Evolutionary conservation across 2,888 invertebrate genomes (phyloP), one percentile per base, ranked within the genome.

Genomic region (Heliothis peltigera): DNA sequence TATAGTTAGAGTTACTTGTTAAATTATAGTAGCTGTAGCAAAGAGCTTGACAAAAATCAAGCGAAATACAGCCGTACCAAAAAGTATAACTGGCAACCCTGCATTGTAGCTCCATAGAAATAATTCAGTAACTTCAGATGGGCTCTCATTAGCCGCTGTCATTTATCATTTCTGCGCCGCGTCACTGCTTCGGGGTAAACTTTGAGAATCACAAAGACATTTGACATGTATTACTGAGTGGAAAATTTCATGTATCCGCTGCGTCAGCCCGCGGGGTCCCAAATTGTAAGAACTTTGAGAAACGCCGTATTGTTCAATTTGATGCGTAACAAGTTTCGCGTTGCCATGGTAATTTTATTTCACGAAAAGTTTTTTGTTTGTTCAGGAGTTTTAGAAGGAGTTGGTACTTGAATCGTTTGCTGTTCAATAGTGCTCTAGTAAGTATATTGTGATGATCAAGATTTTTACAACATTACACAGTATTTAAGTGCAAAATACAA

Each of bases 91-190:
- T 61, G 53, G 22, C 64, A 61, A 54, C 55, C 68, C 65, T 47
- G 51, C 51, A 71, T 63, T 74, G 74, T 66, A 39, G 75, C 76
- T 65, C 68, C 78, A 81, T 83, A 82, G 81, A 85, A 86, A 87
- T 87, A 83, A 85, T 86, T 84, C 84, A 76, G 77, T 70, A 85
- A 87, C 84, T 86, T 87, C 81, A 84, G 84, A 82, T 76, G 75
- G 81, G 72, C 75, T 64, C 86, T 87, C 86, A 88, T 87, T 87
- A 87, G 83, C 64, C 70, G 70, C 68, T 77, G 81, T 79, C 84
- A 83, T 85, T 81, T 82, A 84, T 86, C 84, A 85, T 84, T 82
- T 78, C 70, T 68, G 67, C 59, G 75, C 73, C 49, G 43, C 69
- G 77, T 73, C 75, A 72, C 68, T 60, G 52, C 49, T 35, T n/a